These are phyloP conservation scores for Odocoileus hemionus DNA, from an alignment of 2,113 vertebrate species.

Conservation along the genomic window DNA sequence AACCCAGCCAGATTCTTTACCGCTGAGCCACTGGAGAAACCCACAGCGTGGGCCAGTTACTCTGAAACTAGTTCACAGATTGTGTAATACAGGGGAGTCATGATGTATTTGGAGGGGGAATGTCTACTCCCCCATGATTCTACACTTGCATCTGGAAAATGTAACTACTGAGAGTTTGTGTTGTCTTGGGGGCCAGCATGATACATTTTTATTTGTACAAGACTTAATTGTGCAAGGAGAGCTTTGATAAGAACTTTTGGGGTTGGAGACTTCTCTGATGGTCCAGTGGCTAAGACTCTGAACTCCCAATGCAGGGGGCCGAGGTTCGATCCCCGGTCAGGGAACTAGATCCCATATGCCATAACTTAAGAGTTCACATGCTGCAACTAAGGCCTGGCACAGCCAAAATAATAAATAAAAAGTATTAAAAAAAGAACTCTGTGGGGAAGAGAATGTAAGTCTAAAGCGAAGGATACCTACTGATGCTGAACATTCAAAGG, in stretches of 20 bases:
- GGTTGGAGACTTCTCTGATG: background rate
- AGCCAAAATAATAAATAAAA: background rate
- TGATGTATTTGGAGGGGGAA: background rate
- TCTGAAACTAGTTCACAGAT: background rate
- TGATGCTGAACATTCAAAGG: background rate
- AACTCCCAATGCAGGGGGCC: background rate
- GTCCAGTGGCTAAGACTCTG: background rate
- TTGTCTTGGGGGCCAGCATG: background rate
- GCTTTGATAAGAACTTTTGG: background rate
- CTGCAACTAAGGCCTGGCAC: background rate
- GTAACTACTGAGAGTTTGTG: background rate
- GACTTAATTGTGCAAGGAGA: background rate
- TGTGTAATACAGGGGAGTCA: background rate
- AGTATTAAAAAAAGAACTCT: background rate
- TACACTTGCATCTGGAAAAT: background rate
- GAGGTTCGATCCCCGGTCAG: background rate
- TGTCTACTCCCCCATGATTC: background rate
- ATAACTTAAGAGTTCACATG: background rate
- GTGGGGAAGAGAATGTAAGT: background rate
- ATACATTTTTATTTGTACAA: background rate
- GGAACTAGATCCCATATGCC: background rate
- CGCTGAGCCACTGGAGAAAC: background rate
- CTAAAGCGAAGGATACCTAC: background rate
- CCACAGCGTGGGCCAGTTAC: background rate
- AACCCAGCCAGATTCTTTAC: background rate